phyloP scores from a whole-genome alignment of 2,888 invertebrate genomes.

The Malacosoma neustria region DNA sequence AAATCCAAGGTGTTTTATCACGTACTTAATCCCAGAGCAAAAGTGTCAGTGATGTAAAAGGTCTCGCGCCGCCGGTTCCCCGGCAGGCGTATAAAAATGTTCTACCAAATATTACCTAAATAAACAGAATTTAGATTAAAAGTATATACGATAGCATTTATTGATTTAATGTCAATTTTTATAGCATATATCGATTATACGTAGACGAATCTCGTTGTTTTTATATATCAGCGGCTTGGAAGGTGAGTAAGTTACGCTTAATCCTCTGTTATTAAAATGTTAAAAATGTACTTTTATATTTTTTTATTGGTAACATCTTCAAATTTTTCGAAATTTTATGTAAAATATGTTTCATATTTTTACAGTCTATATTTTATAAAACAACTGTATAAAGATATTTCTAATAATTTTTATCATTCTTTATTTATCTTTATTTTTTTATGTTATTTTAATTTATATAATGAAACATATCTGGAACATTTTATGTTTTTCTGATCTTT shows the following conservation, averaged over 20 bases:
- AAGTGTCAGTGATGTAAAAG: conserved; percentile 56
- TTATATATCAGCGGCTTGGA: conserved; percentile 29
- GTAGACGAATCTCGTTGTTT: conserved; percentile 30
- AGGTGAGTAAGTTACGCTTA: conserved; percentile 11
- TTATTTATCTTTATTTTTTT: too few species aligned
- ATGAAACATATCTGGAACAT: too few species aligned
- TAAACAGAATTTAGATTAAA: conserved; percentile 19
- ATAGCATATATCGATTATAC: conserved; percentile 41
- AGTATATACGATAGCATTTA: conserved; percentile 28
- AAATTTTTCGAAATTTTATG: too few species aligned
- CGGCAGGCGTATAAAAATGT: conserved; percentile 45
- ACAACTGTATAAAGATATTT: too few species aligned
- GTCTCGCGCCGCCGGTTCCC: conserved; percentile 43
- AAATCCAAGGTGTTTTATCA: conserved; percentile 27
- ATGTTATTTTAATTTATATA: too few species aligned
- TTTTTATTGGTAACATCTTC: too few species aligned
- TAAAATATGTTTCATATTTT: too few species aligned
- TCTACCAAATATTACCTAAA: conserved; percentile 23
- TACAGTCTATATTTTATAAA: too few species aligned
- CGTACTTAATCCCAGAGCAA: conserved; percentile 36
- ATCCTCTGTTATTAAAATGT: too few species aligned
- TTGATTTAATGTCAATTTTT: conserved; percentile 56
- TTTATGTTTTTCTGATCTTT: too few species aligned
- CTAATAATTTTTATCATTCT: too few species aligned
- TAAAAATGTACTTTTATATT: too few species aligned